Evolutionary conservation across 2,888 invertebrate species (phyloP), one percentile per base, ranked within the genome.

Genomic region (Xylota segnis): DNA sequence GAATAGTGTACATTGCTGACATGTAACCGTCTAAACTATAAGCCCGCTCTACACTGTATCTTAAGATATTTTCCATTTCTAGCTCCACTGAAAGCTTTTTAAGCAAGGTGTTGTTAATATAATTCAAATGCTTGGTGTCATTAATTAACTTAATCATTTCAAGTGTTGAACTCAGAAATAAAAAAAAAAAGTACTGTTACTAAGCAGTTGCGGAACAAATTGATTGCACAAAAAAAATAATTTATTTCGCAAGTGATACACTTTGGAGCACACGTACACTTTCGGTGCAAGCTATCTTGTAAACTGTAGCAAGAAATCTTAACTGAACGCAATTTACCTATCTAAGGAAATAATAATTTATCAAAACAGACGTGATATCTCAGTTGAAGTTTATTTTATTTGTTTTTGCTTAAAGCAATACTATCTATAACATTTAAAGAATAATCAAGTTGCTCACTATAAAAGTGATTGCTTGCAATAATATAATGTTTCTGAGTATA

Each of bases 111-210:
- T 29, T 52, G 27, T 27, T 23, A 29, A 52, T 52, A 52, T 27
- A 52, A 52, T 12, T n/a, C 29, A 52, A 52, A 29, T 52, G 29
- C n/a, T 52, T 52, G n/a, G 27, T 52, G n/a, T n/a, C 52, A 27
- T n/a, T 27, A 0, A 12, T 52, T 5, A n/a, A 2, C 12, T 52
- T 52, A 29, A 52, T 52, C 27, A 52, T 52, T 27, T 52, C n/a
- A 6, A 2, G 27, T 52, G 29, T 27, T 27, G 12, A 52, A 5
- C 10, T 12, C 6, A 27, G n/a, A 23, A 18, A 23, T 27, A 23
- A 23, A 23, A 23, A 3, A 23, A 23, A 1, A 23, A 23, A 23
- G 6, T 6, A 16, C 45, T 7, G 10, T 18, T 2, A 47, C 9
- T 18, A 2, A 9, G 18, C 45, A 16, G n/a, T 4, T n/a, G n/a